Base-by-base conservation (phyloP, 2,797 vertebrate genomes). In the Salmo trutta region DNA sequence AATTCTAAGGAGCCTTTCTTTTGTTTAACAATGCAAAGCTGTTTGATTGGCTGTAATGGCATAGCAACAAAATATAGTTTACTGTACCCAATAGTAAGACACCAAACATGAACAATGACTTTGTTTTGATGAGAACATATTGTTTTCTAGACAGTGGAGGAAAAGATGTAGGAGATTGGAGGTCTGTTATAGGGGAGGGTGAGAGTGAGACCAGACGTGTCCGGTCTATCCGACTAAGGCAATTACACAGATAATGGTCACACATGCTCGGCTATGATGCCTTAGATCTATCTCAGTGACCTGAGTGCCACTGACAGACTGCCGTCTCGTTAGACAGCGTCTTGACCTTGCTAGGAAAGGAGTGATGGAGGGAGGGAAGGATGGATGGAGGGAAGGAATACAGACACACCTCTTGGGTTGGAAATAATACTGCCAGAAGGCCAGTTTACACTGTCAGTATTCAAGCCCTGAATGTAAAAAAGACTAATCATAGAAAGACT, bases 181-280 rank as follows among this genome's bases (percentile, higher is more conserved):
- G 41, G 41, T 12, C 41, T 47, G 41, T 47, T 12, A 47, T 47
- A 47, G 41, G 41, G 2, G 41, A 47, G 41, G 41, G n/a, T n/a
- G 19, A 59, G 56, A 59, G n/a, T n/a, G 56, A 21, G 56, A 59
- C 6, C 19, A 59, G 56, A 8, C 19, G 6, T 64, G 59, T 64
- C 59, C 59, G 4, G 41, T 14, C 41, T 47, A 47, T 47, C 10
- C 41, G 10, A 3, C n/a, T 64, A 29, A 69, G 67, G n/a, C 67
- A 3, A 36, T 69, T n/a, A 69, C 67, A 41, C 31, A 69, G 67
- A 69, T 69, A 69, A 69, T 69, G 67, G 31, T 47, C 36, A 21
- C 67, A 29, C 15, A 41, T 36, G 67, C 67, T 10, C 29, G 31
- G 4, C 31, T 33, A n/a, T 69, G 33, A 41, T 16, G 27, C 31